A percentile compares a stretch with the other conserved stretches of the same genome.
These are phyloP conservation scores for Nannoperca obscura DNA, from an alignment of 2,797 vertebrate genomes.

Conservation along the genomic window DNA sequence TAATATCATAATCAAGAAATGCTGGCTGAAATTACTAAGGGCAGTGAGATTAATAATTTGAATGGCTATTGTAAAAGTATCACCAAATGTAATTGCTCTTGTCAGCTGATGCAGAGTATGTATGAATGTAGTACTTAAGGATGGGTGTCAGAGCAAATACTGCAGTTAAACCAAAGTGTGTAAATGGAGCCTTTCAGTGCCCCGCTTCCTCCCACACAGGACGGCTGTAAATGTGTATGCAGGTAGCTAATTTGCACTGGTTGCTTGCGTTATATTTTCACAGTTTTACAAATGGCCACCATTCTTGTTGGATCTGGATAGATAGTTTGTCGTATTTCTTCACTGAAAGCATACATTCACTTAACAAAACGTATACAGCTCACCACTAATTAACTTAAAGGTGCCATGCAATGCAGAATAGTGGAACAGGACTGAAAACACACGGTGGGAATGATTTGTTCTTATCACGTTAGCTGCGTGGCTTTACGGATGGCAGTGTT, in stretches of 20 bases:
- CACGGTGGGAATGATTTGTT: background rate
- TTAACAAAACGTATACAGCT: background rate
- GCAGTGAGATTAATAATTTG: slow-evolving; percentile 75
- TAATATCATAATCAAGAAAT: slow-evolving; percentile 63
- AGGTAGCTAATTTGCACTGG: slow-evolving; percentile 71
- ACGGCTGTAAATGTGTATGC: slow-evolving; percentile 68
- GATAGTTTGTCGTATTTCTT: slow-evolving; percentile 29
- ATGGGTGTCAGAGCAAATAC: slow-evolving; percentile 79
- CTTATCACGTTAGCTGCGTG: background rate
- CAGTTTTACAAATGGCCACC: slow-evolving; percentile 30
- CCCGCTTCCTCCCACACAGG: slow-evolving; percentile 78
- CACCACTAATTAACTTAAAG: slow-evolving; percentile 3
- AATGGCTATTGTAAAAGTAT: slow-evolving; percentile 80
- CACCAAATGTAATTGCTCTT: slow-evolving; percentile 71
- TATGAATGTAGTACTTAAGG: slow-evolving; percentile 82
- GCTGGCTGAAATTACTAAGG: slow-evolving; percentile 67
- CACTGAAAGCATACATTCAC: slow-evolving; percentile 13
- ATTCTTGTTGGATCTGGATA: slow-evolving; percentile 33
- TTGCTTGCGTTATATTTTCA: slow-evolving; percentile 47
- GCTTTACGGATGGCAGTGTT: background rate
- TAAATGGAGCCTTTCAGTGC: slow-evolving; percentile 84
- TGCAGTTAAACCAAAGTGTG: slow-evolving; percentile 84
- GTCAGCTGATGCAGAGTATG: slow-evolving; percentile 71
- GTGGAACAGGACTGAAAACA: background rate
- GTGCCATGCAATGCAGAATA: background rate